Conservation (phyloP, 2,113 vertebrate species). For the Sarotherodon lohbergeri region DNA sequence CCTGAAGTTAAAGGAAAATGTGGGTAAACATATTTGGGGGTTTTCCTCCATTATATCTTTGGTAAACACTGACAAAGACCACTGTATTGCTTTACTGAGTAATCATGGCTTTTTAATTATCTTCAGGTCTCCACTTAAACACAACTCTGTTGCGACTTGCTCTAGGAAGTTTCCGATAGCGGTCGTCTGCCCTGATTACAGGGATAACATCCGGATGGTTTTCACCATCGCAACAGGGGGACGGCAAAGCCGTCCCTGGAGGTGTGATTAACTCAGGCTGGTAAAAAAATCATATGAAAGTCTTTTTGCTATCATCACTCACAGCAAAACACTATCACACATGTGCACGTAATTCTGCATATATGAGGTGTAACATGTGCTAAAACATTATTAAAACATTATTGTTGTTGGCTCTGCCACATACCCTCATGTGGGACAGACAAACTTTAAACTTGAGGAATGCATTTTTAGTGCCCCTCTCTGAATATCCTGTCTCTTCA, state of each 20-base stretch:
- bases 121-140: background rate
- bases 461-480: slow-evolving; percentile 27
- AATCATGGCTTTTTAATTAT: slow-evolving; percentile 24
- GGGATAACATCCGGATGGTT: slow-evolving; percentile 19
- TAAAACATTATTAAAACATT: background rate
- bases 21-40: background rate
- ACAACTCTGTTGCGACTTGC: background rate
- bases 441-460: slow-evolving; percentile 37
- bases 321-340: background rate
- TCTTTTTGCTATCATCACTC: background rate
- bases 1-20: background rate
- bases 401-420: slow-evolving; percentile 37
- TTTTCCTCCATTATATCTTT: background rate
- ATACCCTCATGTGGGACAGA: slow-evolving; percentile 4
- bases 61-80: background rate
- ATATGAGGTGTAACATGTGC: background rate
- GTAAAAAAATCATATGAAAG: background rate
- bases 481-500: slow-evolving; percentile 14
- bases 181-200: slow-evolving; percentile 1
- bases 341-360: background rate
- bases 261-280: background rate
- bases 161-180: slow-evolving; percentile 14
- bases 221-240: background rate
- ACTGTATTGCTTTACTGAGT: slow-evolving; percentile 1
- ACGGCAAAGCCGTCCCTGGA: background rate